phyloP scores from a whole-genome alignment of 1,140 invertebrate species.

The Drosophila novamexicana region DNA sequence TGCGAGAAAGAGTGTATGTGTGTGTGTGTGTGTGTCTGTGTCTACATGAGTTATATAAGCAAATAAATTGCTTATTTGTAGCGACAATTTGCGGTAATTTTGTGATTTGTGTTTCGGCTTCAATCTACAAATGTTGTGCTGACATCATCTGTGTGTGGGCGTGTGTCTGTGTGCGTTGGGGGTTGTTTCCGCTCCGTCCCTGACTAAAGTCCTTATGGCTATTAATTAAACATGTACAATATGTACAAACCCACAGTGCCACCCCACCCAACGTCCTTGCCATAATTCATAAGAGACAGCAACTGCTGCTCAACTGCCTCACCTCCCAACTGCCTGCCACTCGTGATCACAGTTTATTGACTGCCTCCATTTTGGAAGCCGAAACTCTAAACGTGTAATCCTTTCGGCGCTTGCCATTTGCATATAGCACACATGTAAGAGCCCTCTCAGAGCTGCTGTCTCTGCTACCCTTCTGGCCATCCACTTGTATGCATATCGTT shows the following conservation, averaged over 20 bases:
- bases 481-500: constrained; percentile 80
- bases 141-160: constrained; percentile 59
- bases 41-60: constrained; percentile 59
- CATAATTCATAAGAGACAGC: constrained; percentile 42
- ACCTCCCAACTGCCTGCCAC: background rate
- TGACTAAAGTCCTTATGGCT: constrained; percentile 41
- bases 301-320: background rate
- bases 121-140: constrained; percentile 38
- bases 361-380: constrained; percentile 22
- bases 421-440: constrained; percentile 33
- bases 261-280: background rate
- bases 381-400: constrained; percentile 46
- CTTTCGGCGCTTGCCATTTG: constrained; percentile 46
- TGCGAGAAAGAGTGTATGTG: constrained; percentile 1
- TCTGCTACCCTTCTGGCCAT: constrained; percentile 10
- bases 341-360: constrained; percentile 71
- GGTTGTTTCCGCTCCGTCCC: constrained; percentile 30
- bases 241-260: background rate
- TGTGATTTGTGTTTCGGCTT: constrained; percentile 62
- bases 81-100: constrained; percentile 82
- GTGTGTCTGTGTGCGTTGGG: background rate
- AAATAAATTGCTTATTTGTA: constrained; percentile 84
- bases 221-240: constrained; percentile 73
- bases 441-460: constrained; percentile 1
- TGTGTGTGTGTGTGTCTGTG: constrained; percentile 16